Evolutionary conservation across 2,888 invertebrate species (phyloP), one percentile per base, ranked within the genome.

Genomic region (Zygaena filipendulae): DNA sequence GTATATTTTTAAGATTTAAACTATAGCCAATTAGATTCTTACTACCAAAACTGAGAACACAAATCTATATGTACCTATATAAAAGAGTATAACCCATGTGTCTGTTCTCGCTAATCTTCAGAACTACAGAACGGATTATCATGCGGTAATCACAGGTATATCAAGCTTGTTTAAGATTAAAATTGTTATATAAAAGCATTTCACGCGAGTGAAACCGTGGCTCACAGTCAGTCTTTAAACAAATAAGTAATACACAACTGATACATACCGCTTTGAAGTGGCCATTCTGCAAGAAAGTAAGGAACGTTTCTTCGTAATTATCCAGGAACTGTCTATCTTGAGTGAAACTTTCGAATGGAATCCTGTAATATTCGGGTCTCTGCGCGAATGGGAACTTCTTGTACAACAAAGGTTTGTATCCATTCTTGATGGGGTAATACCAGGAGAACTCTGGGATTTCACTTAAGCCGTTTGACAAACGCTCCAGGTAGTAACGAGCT

Each of bases 401-500:
- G 16, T 16, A 16, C 16, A 16, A 16, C 5, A 52, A 40, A 9
- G 64, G 53, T 32, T 55, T 53, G 52, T 62, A 70, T 11, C 72
- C 70, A 38, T 60, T 54, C 36, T 59, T 49, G 35, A 69, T 60
- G 2, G 90, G 84, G 29, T 84, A 79, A 60, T 81, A 88, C 75
- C 82, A 85, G n/a, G 85, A 80, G 50, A 87, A 82, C 21, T 81
- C 72, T 4, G 83, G 79, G 37, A 88, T 82, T 23, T 82, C 81
- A 8, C 84, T 84, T 35, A 87, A 48, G 11, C 82, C 84, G 41
- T 87, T 84, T 16, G 86, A 80, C 30, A 87, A 62, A 59, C 89
- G 85, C 50, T 90, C 88, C 49, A 88, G 59, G 48, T 85, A 84
- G 74, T 87, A 90, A 49, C 88, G 86, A 34, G 87, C 84, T 45